These are phyloP conservation scores for Glaucomys volans DNA, from an alignment of 2,113 vertebrate species.

Conservation along the genomic window DNA sequence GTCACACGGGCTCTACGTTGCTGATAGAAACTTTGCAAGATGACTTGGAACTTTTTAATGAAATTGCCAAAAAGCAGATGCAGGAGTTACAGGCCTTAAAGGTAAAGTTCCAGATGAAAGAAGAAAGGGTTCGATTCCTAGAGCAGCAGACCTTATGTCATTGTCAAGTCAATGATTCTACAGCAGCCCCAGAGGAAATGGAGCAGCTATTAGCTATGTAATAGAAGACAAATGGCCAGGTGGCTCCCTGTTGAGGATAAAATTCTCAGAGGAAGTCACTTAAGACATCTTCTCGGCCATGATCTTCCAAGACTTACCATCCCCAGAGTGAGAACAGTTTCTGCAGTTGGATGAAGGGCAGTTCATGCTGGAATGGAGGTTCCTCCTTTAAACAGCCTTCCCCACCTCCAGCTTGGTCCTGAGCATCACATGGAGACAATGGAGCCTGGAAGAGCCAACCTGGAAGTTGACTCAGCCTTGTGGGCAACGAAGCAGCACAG, in stretches of 20 bases:
- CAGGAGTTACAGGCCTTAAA: slow-evolving; percentile 82
- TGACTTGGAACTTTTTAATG: slow-evolving; percentile 84
- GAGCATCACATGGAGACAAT: neutral
- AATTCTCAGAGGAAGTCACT: slow-evolving; percentile 17
- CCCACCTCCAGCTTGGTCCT: neutral
- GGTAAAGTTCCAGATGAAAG: slow-evolving; percentile 78
- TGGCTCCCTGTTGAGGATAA: slow-evolving; percentile 12
- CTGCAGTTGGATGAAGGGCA: slow-evolving; percentile 25
- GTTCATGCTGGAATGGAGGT: neutral
- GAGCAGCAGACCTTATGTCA: slow-evolving; percentile 79
- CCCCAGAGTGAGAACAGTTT: slow-evolving; percentile 15
- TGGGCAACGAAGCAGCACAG: neutral
- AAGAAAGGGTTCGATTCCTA: slow-evolving; percentile 69
- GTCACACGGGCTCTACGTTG: slow-evolving; percentile 74
- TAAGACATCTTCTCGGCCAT: slow-evolving; percentile 6
- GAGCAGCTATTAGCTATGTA: slow-evolving; percentile 81
- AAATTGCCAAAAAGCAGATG: slow-evolving; percentile 81
- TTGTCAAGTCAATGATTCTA: slow-evolving; percentile 73
- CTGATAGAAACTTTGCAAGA: slow-evolving; percentile 83
- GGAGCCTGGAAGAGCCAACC: neutral
- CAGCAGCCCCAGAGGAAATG: slow-evolving; percentile 62
- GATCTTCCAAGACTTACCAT: slow-evolving; percentile 26
- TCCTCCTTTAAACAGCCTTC: neutral
- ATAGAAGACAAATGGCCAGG: neutral
- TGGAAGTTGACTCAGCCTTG: neutral